These are phyloP conservation scores for Drosophila funebris DNA, from an alignment of 1,140 invertebrate species.

Conservation along the genomic window DNA sequence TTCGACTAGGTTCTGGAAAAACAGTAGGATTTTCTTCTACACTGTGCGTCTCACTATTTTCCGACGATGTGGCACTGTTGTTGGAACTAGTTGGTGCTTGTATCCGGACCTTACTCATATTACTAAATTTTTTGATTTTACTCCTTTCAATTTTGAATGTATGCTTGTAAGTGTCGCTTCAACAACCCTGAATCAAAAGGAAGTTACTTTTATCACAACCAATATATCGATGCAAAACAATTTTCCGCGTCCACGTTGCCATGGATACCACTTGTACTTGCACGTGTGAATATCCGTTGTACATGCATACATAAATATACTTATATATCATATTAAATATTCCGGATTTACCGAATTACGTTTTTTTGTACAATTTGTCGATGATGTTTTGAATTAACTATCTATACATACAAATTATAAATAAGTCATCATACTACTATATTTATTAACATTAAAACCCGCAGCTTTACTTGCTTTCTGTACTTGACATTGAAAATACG, in stretches of 20 bases:
- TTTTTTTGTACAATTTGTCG: too few relatives aligned
- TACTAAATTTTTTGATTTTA: constrained; percentile 39
- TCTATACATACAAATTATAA: too few relatives aligned
- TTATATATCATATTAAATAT: too few relatives aligned
- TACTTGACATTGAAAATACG: too few relatives aligned
- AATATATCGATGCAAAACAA: constrained; percentile 75
- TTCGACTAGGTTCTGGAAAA: constrained; percentile 33
- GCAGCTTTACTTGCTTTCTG: too few relatives aligned
- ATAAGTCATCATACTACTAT: too few relatives aligned
- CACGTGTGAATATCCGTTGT: background rate
- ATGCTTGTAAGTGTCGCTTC: constrained; percentile 35
- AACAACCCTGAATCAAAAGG: constrained; percentile 25
- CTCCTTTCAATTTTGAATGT: constrained; percentile 60
- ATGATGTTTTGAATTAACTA: too few relatives aligned
- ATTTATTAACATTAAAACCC: too few relatives aligned
- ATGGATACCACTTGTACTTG: constrained; percentile 30
- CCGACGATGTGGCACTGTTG: constrained; percentile 75
- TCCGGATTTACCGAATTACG: too few relatives aligned
- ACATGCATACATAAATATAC: too few relatives aligned
- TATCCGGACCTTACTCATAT: constrained; percentile 56
- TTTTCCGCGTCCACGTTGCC: constrained; percentile 47
- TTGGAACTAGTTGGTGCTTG: constrained; percentile 51
- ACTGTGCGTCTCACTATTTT: constrained; percentile 77
- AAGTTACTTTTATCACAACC: constrained; percentile 41
- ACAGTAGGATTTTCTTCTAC: constrained; percentile 61